Evolutionary conservation across 1,140 invertebrate species (phyloP), one percentile per base, ranked within the genome.

Genomic region (Alviniconcha marisindica): DNA sequence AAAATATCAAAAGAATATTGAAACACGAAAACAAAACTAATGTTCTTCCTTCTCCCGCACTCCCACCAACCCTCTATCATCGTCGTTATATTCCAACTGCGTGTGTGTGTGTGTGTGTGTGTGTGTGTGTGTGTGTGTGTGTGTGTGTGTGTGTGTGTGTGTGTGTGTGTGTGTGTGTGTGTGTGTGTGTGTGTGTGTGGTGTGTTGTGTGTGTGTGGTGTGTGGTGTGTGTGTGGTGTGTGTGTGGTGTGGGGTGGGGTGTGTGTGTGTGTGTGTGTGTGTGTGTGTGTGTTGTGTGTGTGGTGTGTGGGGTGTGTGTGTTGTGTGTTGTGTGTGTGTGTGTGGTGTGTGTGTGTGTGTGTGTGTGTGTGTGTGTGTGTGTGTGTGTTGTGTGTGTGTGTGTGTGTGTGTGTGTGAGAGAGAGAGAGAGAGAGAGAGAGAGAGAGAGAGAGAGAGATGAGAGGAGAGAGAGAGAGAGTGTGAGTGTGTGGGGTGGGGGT

Each of bases 281-380:
- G 54, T 56, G 54, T 56, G 54, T 60, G 54, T 60, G 54, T 60
- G 54, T 15, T 18, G 12, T 18, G 12, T 18, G 12, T 18, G 12
- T 18, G 12, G 54, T 24, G 54, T 60, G 54, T 5, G 12, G 54
- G 21, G 54, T 15, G 54, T 24, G 54, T 60, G 54, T 60, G 54
- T 60, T 60, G 54, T 3, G 54, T 60, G 12, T 18, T 2, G 54
- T 60, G 5, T 60, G 4, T 60, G 54, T 5, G 54, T 5, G 54
- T 5, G 54, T 5, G 54, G 54, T 60, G 54, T 2, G 54, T 60
- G 54, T 60, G 54, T 24, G 54, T 60, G 54, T 60, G 21, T 24
- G 54, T 60, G 54, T 24, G 54, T 60, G 54, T 60, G 54, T 24
- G 54, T 60, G 54, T 24, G 54, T 60, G 54, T 60, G 54, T 60